phyloP scores from a whole-genome alignment of 2,797 vertebrate genomes.

The Leptodactylus fallax region DNA sequence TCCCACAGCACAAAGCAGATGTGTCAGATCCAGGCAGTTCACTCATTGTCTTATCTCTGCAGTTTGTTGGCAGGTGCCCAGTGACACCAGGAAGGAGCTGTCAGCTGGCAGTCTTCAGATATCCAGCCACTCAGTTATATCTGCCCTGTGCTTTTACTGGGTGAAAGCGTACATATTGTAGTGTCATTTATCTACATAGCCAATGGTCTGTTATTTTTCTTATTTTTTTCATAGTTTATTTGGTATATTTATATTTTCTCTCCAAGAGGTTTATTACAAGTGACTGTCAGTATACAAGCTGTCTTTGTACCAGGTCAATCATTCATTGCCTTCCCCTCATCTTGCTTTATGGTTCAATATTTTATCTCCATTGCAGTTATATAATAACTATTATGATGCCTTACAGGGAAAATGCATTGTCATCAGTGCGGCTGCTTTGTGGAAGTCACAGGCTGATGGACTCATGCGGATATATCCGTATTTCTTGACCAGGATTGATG shows the following conservation, averaged over 20 bases:
- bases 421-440: not conserved
- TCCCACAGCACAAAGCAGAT: not conserved
- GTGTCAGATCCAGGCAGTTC: too few relatives aligned
- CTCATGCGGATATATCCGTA: too few relatives aligned
- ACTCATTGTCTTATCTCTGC: not conserved
- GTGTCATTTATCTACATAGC: not conserved
- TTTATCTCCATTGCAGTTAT: conserved; percentile 16
- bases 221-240: not conserved
- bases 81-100: conserved; percentile 1
- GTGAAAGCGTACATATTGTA: not conserved
- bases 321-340: not conserved
- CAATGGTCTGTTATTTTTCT: not conserved
- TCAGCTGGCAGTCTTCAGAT: not conserved
- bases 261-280: not conserved
- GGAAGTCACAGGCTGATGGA: too few relatives aligned
- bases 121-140: not conserved
- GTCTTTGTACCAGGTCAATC: not conserved
- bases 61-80: not conserved
- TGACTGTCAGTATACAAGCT: too few relatives aligned
- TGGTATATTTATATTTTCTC: too few relatives aligned
- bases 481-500: too few relatives aligned
- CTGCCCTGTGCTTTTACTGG: too few relatives aligned
- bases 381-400: not conserved
- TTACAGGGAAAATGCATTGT: not conserved
- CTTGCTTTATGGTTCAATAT: conserved; percentile 14